A percentile compares a stretch with the other conserved stretches of the same genome.
Evolutionary conservation across 1,140 invertebrate species (phyloP).

Genomic region (Aphelinus atriplicis): DNA sequence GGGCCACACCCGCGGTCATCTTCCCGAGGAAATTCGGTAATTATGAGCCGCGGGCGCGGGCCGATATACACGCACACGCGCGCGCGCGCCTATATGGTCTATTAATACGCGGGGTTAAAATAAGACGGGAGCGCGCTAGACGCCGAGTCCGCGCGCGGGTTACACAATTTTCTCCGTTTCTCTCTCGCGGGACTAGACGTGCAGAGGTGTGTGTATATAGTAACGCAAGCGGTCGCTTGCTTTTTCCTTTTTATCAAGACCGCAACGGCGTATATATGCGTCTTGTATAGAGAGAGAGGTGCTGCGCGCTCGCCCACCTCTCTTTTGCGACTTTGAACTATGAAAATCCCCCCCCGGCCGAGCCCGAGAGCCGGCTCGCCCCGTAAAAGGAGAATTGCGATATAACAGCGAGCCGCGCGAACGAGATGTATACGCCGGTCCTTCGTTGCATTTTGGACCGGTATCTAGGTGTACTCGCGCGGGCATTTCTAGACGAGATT

Average conservation of each 20-base stretch:
- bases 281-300: background rate
- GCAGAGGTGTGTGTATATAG: no score
- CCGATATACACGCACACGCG: slow-evolving; percentile 6
- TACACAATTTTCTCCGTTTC: no score
- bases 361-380: background rate
- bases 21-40: slow-evolving; percentile 42
- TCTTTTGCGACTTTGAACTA: slow-evolving; percentile 2
- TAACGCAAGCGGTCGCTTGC: no score
- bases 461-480: no score
- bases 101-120: slow-evolving; percentile 54
- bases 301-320: slow-evolving; percentile 44
- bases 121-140: slow-evolving; percentile 47
- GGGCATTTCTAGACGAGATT: no score
- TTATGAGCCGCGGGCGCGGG: slow-evolving; percentile 31
- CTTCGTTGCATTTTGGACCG: no score
- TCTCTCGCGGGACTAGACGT: no score
- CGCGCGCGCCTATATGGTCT: slow-evolving; percentile 34
- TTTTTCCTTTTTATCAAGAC: background rate
- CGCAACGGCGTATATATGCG: no score
- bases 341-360: slow-evolving; percentile 1
- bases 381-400: slow-evolving; percentile 27
- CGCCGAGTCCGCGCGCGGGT: slow-evolving; percentile 25
- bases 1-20: slow-evolving; percentile 45
- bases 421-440: no score
- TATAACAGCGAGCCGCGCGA: no score